A percentile compares a stretch with the other conserved stretches of the same genome.
Evolutionary conservation across 2,888 invertebrate genomes (phyloP).

Genomic region (Euclidia mi): DNA sequence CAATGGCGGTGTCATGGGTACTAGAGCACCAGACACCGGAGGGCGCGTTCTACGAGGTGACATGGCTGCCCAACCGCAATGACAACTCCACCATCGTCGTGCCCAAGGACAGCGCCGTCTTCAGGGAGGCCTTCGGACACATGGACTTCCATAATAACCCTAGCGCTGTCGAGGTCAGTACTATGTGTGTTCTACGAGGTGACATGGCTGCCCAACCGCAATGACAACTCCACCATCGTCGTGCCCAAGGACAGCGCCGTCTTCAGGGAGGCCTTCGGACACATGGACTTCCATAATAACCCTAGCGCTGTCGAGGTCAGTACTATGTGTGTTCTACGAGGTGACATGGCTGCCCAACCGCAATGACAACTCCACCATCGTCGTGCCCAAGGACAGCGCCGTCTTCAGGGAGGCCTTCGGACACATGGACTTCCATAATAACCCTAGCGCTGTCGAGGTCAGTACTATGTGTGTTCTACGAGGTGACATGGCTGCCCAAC

Average conservation of each 20-base stretch:
- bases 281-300: slow-evolving; percentile 58
- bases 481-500: slow-evolving; percentile 96
- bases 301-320: slow-evolving; percentile 58
- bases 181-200: slow-evolving; percentile 97
- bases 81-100: slow-evolving; percentile 93
- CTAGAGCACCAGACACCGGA: slow-evolving; percentile 95
- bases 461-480: slow-evolving; percentile 95
- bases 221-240: slow-evolving; percentile 93
- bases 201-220: slow-evolving; percentile 96
- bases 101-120: slow-evolving; percentile 78
- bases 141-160: slow-evolving; percentile 60
- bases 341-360: slow-evolving; percentile 96
- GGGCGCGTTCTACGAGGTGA: slow-evolving; percentile 97
- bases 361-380: slow-evolving; percentile 94
- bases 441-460: slow-evolving; percentile 59
- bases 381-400: slow-evolving; percentile 82
- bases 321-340: slow-evolving; percentile 96
- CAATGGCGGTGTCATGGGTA: slow-evolving; percentile 96
- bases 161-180: slow-evolving; percentile 56
- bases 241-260: slow-evolving; percentile 82
- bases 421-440: slow-evolving; percentile 57
- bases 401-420: slow-evolving; percentile 92
- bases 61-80: slow-evolving; percentile 96
- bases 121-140: slow-evolving; percentile 92
- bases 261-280: slow-evolving; percentile 92